Conservation (phyloP, 2,797 vertebrate species). For the Falco peregrinus region DNA sequence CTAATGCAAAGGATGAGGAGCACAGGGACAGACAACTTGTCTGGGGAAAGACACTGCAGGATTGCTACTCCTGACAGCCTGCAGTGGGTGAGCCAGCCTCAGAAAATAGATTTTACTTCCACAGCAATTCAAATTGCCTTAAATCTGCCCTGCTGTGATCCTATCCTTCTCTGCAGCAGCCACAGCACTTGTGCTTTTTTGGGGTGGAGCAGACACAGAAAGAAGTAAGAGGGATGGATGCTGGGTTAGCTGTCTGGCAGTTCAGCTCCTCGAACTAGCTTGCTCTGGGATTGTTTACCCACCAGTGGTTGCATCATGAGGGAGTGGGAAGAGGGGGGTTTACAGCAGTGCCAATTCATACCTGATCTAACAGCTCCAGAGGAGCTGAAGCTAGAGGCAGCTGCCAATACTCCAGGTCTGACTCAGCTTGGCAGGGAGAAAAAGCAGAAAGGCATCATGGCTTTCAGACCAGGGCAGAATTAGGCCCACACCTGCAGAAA, state of each 20-base stretch:
- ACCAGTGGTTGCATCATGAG: fast-evolving
- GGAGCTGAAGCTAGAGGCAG: not conserved
- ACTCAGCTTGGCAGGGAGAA: not conserved
- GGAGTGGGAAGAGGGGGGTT: fast-evolving
- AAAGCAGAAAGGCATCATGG: not conserved
- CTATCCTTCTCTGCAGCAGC: not conserved
- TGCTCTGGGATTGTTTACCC: not conserved
- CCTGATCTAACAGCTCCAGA: not conserved
- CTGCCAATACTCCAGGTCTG: not conserved
- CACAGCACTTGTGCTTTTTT: not conserved
- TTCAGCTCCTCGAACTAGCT: not conserved
- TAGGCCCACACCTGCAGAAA: not conserved
- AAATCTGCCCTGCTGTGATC: not conserved
- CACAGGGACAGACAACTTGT: not conserved
- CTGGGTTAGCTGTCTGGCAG: not conserved
- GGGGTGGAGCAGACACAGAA: not conserved
- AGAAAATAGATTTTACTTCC: not conserved
- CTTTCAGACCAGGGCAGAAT: not conserved
- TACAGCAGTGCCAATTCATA: not conserved
- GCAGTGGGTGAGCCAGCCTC: not conserved
- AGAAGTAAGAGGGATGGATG: not conserved
- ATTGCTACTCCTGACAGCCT: not conserved
- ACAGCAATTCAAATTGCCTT: not conserved
- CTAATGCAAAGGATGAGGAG: not conserved
- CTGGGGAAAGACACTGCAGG: not conserved